Conservation (phyloP, 2,113 vertebrate species). For the Psammodynastes pulverulentus region DNA sequence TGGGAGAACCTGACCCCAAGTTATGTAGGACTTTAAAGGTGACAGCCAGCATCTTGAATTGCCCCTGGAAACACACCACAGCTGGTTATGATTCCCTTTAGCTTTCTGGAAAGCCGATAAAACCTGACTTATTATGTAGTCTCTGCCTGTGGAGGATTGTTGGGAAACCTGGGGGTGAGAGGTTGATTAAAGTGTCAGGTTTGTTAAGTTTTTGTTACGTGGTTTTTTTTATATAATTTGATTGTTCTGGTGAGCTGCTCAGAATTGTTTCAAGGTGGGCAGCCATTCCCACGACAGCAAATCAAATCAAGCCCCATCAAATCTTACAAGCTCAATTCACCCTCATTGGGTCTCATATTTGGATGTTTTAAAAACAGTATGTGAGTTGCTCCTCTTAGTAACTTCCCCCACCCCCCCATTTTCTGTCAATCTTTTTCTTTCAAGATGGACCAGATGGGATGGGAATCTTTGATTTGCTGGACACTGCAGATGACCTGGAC, state of each 20-base stretch:
- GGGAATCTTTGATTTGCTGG: constrained; percentile 91
- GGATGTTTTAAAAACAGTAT: background rate
- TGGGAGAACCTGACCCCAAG: background rate
- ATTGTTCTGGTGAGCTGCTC: background rate
- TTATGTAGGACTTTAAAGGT: background rate
- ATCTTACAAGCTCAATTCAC: background rate
- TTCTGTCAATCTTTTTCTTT: constrained; percentile 35
- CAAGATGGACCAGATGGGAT: constrained; percentile 92
- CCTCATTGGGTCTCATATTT: background rate
- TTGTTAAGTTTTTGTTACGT: background rate
- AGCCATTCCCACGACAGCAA: background rate
- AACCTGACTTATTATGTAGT: background rate
- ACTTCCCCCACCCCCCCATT: no score
- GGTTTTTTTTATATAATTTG: background rate
- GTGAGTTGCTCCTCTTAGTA: background rate
- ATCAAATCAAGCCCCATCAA: background rate
- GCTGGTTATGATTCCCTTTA: background rate
- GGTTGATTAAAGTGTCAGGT: background rate
- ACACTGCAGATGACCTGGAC: constrained; percentile 88
- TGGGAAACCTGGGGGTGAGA: background rate
- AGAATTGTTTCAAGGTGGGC: background rate
- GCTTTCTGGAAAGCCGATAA: background rate
- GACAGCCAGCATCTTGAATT: background rate
- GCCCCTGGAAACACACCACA: background rate
- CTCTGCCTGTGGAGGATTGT: background rate